These are phyloP conservation scores for Carollia perspicillata DNA, from an alignment of 2,113 vertebrate genomes.

Conservation along the genomic window DNA sequence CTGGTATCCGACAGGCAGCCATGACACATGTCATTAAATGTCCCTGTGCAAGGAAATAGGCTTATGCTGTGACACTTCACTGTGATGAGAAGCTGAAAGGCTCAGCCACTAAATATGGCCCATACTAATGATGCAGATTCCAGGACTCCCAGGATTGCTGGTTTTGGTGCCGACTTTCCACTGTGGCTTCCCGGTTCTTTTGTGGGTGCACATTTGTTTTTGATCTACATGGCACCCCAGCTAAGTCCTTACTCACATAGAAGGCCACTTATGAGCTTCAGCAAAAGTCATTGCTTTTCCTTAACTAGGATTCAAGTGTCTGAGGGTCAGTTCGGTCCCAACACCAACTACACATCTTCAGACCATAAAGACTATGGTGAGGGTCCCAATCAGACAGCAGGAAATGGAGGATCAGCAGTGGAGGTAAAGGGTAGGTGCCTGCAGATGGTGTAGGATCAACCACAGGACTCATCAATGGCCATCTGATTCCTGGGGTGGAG, in stretches of 20 bases:
- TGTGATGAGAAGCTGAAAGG: not conserved
- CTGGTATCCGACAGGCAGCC: rapidly evolving
- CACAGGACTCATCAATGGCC: rapidly evolving
- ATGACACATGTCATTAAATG: too few relatives aligned
- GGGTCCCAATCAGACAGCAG: not conserved
- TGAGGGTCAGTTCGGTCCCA: not conserved
- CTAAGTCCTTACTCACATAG: too few relatives aligned
- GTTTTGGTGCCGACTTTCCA: not conserved
- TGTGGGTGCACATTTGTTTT: too few relatives aligned
- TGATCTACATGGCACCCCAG: not conserved
- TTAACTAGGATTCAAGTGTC: not conserved
- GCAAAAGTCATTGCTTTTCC: not conserved
- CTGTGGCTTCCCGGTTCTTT: not conserved
- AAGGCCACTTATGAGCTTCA: not conserved
- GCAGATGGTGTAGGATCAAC: not conserved
- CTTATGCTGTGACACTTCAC: not conserved
- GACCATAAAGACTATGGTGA: not conserved
- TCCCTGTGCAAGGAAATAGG: not conserved
- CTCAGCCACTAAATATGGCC: not conserved
- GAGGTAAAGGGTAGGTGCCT: rapidly evolving
- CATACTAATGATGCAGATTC: rapidly evolving
- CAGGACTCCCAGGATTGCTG: too few relatives aligned
- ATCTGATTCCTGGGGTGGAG: not conserved
- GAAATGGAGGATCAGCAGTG: not conserved
- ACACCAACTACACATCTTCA: rapidly evolving